Conservation (phyloP, 2,113 vertebrate species). For the Cryptotis parvus region DNA sequence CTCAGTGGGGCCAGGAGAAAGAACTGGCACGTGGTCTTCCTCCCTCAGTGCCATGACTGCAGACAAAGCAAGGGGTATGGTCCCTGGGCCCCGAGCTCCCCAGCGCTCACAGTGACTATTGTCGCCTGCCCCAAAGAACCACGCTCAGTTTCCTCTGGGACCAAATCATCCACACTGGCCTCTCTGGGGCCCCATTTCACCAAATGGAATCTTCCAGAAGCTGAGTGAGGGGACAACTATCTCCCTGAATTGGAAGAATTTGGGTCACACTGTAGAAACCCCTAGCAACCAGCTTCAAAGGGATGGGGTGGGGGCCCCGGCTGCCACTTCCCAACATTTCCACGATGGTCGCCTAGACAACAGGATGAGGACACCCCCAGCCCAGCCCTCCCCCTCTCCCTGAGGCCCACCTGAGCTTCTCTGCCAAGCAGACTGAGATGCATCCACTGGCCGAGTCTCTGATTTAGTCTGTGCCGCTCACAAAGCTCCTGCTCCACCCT, state of each 20-base stretch:
- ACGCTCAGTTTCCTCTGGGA: neutral
- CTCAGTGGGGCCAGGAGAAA: neutral
- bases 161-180: neutral
- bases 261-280: constrained; percentile 65
- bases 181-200: constrained; percentile 34
- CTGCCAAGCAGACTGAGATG: neutral
- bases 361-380: neutral
- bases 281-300: constrained; percentile 67
- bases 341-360: constrained; percentile 31
- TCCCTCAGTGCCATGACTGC: neutral
- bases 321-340: neutral
- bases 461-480: neutral
- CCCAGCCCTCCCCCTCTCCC: neutral
- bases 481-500: neutral
- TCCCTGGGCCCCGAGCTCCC: neutral
- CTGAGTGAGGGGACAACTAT: constrained; percentile 43
- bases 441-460: neutral
- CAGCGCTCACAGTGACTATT: neutral
- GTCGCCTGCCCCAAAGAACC: neutral
- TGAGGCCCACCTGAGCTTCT: neutral
- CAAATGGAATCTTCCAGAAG: constrained; percentile 47
- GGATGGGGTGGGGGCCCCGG: neutral
- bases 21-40: neutral
- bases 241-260: constrained; percentile 64
- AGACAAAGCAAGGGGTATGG: neutral